phyloP scores from a whole-genome alignment of 2,888 invertebrate genomes.

The Stenodera caucasica region DNA sequence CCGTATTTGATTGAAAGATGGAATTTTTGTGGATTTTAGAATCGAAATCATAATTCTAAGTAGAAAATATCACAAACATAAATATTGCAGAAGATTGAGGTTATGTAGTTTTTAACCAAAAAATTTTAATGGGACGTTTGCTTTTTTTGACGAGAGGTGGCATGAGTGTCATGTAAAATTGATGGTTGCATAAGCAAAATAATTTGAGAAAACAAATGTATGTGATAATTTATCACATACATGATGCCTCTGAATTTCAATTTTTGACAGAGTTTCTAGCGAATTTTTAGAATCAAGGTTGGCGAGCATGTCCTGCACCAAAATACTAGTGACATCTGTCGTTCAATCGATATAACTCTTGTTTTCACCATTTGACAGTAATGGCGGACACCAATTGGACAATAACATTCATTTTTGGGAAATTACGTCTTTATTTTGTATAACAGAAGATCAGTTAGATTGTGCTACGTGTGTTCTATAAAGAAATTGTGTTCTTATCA shows the following conservation, averaged over 20 bases:
- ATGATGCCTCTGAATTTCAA: no score
- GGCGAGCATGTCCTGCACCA: neutral
- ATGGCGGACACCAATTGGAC: constrained; percentile 56
- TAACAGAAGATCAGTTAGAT: constrained; percentile 31
- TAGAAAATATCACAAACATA: no score
- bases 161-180: no score
- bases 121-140: no score
- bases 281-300: neutral
- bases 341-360: neutral
- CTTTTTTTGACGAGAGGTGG: no score
- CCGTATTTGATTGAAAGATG: neutral
- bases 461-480: constrained; percentile 24
- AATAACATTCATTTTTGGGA: constrained; percentile 53
- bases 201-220: no score
- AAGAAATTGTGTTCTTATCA: constrained; percentile 35
- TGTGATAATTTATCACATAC: no score
- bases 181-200: no score
- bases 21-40: neutral
- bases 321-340: neutral
- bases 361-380: constrained; percentile 41
- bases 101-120: no score
- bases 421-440: constrained; percentile 45
- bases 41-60: neutral
- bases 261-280: neutral
- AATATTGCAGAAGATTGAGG: no score